Conservation (phyloP, 2,113 vertebrate species). For the Chauna torquata region DNA sequence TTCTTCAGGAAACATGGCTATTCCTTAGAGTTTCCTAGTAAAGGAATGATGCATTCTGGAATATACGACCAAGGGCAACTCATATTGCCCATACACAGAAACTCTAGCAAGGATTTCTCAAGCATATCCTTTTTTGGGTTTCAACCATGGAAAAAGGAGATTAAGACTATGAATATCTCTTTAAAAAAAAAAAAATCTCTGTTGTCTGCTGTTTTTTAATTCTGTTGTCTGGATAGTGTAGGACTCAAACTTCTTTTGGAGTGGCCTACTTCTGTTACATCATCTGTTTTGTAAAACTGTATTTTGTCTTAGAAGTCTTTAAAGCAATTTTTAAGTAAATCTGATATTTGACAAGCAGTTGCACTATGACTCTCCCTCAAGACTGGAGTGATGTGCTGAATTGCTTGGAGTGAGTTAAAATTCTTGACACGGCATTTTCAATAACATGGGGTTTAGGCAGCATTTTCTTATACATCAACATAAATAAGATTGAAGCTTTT, state of each 20-base stretch:
- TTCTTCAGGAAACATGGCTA: background rate
- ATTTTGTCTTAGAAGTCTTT: background rate
- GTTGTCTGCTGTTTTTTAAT: background rate
- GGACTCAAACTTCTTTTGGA: background rate
- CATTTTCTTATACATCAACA: background rate
- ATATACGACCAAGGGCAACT: background rate
- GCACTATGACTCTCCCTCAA: background rate
- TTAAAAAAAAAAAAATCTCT: background rate
- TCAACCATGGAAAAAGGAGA: background rate
- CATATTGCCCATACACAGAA: background rate
- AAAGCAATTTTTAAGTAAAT: conserved; percentile 32
- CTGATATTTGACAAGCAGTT: conserved; percentile 33
- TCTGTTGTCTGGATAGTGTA: background rate
- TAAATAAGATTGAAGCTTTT: background rate
- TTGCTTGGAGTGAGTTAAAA: background rate
- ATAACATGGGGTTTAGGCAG: background rate
- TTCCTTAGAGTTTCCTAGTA: background rate
- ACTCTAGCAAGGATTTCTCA: background rate
- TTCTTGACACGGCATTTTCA: conserved; percentile 8
- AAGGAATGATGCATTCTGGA: background rate
- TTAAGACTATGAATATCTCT: background rate
- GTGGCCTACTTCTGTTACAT: background rate
- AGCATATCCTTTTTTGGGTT: background rate
- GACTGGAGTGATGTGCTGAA: background rate
- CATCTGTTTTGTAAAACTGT: background rate